phyloP scores from a whole-genome alignment of 2,797 vertebrate genomes.

The Garrulus glandarius region DNA sequence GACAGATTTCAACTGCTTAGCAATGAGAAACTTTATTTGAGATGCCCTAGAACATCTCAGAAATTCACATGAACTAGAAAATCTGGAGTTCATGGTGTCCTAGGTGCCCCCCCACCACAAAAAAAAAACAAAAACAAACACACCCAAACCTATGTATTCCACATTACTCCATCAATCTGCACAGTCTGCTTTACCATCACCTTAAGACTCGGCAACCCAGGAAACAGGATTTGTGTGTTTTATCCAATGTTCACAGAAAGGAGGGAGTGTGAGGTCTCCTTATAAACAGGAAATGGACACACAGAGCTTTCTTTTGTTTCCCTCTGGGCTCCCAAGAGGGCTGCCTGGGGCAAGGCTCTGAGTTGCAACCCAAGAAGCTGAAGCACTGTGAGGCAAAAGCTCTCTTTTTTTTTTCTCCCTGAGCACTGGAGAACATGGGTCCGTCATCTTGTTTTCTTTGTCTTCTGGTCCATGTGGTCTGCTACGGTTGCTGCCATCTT shows the following conservation, averaged over 20 bases:
- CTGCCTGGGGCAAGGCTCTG: not conserved
- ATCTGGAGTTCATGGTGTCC: not conserved
- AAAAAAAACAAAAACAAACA: fast-evolving
- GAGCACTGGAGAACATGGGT: not conserved
- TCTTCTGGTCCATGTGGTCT: not conserved
- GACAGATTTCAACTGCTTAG: not conserved
- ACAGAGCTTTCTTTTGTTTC: not conserved
- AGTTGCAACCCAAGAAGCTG: too few species aligned
- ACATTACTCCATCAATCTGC: not conserved
- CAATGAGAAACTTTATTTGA: not conserved
- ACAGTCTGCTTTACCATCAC: not conserved
- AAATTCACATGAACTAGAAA: not conserved
- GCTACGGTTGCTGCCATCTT: not conserved
- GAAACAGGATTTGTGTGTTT: not conserved
- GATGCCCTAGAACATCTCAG: not conserved
- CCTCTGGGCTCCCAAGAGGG: fast-evolving
- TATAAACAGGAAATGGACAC: not conserved
- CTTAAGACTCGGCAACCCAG: fast-evolving
- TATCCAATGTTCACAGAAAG: not conserved
- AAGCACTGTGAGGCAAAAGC: not conserved
- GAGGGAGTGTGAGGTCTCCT: fast-evolving
- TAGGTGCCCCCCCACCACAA: fast-evolving
- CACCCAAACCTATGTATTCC: not conserved
- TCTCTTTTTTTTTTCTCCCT: not conserved
- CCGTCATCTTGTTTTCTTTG: too few species aligned